A percentile compares a stretch with the other conserved stretches of the same genome.
phyloP scores from a whole-genome alignment of 1,140 invertebrate species.

The Sitophilus oryzae region DNA sequence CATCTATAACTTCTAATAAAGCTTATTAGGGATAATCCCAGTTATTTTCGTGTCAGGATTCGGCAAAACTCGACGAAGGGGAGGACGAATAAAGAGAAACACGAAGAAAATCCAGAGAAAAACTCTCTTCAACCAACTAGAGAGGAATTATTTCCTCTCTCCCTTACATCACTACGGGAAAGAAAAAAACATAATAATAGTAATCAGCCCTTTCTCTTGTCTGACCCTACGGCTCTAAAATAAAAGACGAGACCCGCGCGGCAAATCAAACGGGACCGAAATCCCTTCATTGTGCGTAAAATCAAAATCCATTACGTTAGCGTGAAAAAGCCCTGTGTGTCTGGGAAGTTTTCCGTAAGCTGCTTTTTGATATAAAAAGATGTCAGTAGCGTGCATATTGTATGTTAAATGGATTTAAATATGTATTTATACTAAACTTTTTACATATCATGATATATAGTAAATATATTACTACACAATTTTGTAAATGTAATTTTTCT shows the following conservation, averaged over 20 bases:
- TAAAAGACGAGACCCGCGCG: constrained; percentile 27
- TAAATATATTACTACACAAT: no score
- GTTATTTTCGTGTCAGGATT: no score
- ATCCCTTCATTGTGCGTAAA: constrained; percentile 39
- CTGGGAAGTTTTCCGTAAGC: constrained; percentile 35
- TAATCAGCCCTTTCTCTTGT: constrained; percentile 16
- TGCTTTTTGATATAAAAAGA: constrained; percentile 35
- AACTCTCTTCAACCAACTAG: no score
- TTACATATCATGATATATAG: no score
- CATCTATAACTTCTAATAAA: no score
- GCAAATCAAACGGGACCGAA: constrained; percentile 34
- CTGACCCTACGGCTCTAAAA: constrained; percentile 25
- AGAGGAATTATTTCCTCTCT: no score
- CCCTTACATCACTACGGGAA: constrained; percentile 7
- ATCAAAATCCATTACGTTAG: constrained; percentile 42
- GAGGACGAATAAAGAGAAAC: neutral
- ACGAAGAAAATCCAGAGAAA: no score
- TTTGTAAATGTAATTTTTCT: no score
- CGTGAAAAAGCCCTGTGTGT: constrained; percentile 25
- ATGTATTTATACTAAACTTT: no score
- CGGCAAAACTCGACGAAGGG: no score
- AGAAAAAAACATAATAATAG: constrained; percentile 11
- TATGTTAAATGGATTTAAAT: no score
- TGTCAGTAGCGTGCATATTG: constrained; percentile 8
- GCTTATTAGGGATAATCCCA: no score